phyloP scores from a whole-genome alignment of 2,797 vertebrate species.

The Xenops minutus region DNA sequence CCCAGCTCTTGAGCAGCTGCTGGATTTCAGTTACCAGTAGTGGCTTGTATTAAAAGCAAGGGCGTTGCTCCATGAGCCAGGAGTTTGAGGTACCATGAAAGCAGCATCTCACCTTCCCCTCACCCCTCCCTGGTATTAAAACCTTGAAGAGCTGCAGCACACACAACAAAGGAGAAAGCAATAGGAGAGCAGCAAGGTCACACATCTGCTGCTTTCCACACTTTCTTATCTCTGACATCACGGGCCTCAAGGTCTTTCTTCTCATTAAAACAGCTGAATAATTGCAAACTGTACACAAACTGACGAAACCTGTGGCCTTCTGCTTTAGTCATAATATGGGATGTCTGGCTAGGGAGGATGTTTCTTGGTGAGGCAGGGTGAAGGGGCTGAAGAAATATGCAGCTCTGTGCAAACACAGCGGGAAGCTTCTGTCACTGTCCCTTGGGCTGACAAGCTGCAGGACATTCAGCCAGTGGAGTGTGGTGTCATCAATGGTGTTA shows the following conservation, averaged over 20 bases:
- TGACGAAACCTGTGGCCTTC: constrained; percentile 84
- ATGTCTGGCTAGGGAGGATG: constrained; percentile 23
- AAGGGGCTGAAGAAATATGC: neutral
- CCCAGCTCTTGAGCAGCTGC: neutral
- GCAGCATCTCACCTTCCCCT: neutral
- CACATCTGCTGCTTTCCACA: constrained; percentile 78
- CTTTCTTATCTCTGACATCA: constrained; percentile 85
- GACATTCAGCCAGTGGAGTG: rapidly evolving
- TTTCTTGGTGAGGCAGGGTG: neutral
- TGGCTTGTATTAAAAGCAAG: neutral
- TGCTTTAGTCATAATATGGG: constrained; percentile 87
- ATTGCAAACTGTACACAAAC: constrained; percentile 82
- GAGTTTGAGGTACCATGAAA: neutral
- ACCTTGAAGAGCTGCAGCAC: constrained; percentile 78
- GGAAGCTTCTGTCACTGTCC: neutral
- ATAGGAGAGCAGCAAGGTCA: constrained; percentile 75
- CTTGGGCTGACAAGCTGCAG: neutral
- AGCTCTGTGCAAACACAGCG: rapidly evolving
- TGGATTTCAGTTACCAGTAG: neutral
- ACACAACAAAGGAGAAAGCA: constrained; percentile 67
- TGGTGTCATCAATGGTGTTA: rapidly evolving
- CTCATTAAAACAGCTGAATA: constrained; percentile 86
- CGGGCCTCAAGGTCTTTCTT: constrained; percentile 83
- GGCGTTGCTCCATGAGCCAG: neutral
- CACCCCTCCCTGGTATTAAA: constrained; percentile 51